Evolutionary conservation across 2,888 invertebrate genomes (phyloP), one percentile per base, ranked within the genome.

Genomic region (Amaurobius ferox): DNA sequence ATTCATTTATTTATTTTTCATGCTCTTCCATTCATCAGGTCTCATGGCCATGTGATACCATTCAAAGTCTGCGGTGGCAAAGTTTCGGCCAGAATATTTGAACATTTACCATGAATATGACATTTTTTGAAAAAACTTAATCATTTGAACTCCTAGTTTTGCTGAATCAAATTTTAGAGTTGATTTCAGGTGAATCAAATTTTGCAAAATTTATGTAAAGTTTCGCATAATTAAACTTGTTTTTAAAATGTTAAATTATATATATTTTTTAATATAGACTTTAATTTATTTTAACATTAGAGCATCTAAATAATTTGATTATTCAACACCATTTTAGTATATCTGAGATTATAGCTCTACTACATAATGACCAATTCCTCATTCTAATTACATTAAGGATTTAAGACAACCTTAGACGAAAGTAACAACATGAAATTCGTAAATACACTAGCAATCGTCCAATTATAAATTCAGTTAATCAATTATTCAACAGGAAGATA

Each of bases 1-100:
- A 40, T 40, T 26, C 26, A 29, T 55, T 28, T 9, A 28, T 39
- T 32, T 23, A 79, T 72, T 74, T 35, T 79, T 86, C 79, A 55
- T 68, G 85, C 44, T 86, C 85, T 86, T 86, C 85, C 85, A 86
- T 62, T 64, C n/a, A 61, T 79, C 67, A 68, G 85, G 85, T 86
- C 85, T 35, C 0, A 55, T 73, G 85, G 61, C 85, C 85, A 30
- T 79, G 85, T 86, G 78, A 86, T 86, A 86, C 79, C 48, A 86
- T 86, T 86, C 85, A 86, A 86, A 86, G 85, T 86, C 68, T 61
- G 61, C 13, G 55, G n/a, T 55, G 48, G 71, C n/a, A 19, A 35
- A 13, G 66, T 55, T 66, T 72, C 29, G 30, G 64, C 39, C 55
- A 85, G 11, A 62, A 29, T 72, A 32, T 62, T 39, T 72, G 72